These are phyloP conservation scores for Agelastica alni DNA, from an alignment of 2,888 invertebrate species.

Conservation along the genomic window DNA sequence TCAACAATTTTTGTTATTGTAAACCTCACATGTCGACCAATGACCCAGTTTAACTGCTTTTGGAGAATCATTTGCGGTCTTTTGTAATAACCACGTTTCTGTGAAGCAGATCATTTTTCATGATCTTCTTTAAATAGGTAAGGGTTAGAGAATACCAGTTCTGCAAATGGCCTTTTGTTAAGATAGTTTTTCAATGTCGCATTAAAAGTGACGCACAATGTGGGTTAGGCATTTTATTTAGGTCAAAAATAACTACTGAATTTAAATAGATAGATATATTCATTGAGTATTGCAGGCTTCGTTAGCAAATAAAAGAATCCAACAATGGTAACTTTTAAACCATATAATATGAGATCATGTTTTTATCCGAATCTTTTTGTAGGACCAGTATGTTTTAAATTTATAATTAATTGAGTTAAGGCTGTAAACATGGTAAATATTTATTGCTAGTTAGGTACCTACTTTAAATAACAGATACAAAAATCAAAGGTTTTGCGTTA, in stretches of 20 bases:
- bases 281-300: slow-evolving; percentile 1
- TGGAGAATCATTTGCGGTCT: slow-evolving; percentile 11
- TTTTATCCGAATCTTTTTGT: too few relatives aligned
- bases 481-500: too few relatives aligned
- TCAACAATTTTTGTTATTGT: too few relatives aligned
- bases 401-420: too few relatives aligned
- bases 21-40: neutral
- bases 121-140: slow-evolving; percentile 17
- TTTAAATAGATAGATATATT: neutral
- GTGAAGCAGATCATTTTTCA: slow-evolving; percentile 23
- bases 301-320: too few relatives aligned
- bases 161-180: slow-evolving; percentile 12
- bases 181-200: slow-evolving; percentile 23
- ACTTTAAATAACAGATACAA: too few relatives aligned
- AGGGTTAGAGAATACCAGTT: slow-evolving; percentile 19
- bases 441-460: too few relatives aligned
- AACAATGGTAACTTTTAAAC: too few relatives aligned
- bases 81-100: slow-evolving; percentile 17
- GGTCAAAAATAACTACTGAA: slow-evolving; percentile 13
- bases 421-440: too few relatives aligned
- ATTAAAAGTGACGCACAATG: slow-evolving; percentile 14
- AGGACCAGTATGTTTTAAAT: too few relatives aligned
- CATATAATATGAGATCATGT: too few relatives aligned
- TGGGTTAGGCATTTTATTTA: slow-evolving; percentile 1
- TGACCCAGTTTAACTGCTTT: slow-evolving; percentile 10